Base-by-base conservation (phyloP, 2,797 vertebrate genomes). In the Pachyuromys duprasi region DNA sequence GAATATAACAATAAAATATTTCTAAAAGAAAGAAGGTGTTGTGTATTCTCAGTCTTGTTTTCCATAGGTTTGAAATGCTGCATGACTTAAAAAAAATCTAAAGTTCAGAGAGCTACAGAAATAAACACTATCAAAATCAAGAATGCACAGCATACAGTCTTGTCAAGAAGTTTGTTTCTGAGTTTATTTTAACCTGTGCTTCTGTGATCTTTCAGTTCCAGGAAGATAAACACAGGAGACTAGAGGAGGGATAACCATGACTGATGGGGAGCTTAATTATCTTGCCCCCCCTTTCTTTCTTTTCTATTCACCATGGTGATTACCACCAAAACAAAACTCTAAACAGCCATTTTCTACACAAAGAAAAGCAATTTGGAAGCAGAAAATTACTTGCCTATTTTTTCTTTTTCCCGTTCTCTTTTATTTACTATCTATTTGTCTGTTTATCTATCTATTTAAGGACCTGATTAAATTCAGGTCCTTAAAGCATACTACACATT, bases 301-400 rank as follows among this genome's bases (percentile, higher is more conserved):
- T 86, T 74, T 4, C 78, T 90, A n/a, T 55, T 92, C 72, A 80
- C 82, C 69, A 65, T 49, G 78, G 89, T 95, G 87, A 95, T 91
- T 81, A 89, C 70, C 33, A 97, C 81, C 45, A 74, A 94, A 95
- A 91, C 63, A 79, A 75, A 93, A 55, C 72, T 78, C 49, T 15
- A 65, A 91, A 94, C 89, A 62, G 26, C 26, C 13, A 36, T n/a
- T 74, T 31, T 80, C 28, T 76, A n/a, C 39, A 87, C 88, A 94
- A 80, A 65, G 63, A 65, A 74, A 92, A 72, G 28, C 31, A 75
- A 22, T 92, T 67, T 86, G 15, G 26, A 89, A 67, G 3, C 45
- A 86, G 17, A 88, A 69, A 20, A 11, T 65, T 81, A 69, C 79
- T 45, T 86, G 60, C 15, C 89, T 75, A 82, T 65, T 75, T 84